Evolutionary conservation across 2,113 vertebrate species (phyloP).

Genomic region (Pipa parva): DNA sequence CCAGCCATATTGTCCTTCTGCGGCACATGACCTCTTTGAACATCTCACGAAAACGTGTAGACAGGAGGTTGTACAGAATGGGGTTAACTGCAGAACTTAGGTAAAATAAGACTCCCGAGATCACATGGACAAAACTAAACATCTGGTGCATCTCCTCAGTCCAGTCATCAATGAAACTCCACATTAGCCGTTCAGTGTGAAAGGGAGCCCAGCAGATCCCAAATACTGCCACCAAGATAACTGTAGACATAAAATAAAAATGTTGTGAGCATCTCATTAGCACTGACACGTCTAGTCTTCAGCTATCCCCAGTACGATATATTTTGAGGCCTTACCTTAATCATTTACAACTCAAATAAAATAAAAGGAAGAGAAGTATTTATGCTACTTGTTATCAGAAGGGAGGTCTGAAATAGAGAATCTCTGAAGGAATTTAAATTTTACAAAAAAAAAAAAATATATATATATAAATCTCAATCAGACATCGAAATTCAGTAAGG

Average conservation of each 20-base stretch:
- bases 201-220: constrained; percentile 94
- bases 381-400: too few relatives aligned
- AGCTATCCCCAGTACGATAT: too few relatives aligned
- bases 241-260: constrained; percentile 53
- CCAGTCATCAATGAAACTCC: constrained; percentile 80
- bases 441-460: too few relatives aligned
- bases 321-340: too few relatives aligned
- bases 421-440: too few relatives aligned
- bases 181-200: constrained; percentile 86
- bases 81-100: constrained; percentile 85
- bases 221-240: constrained; percentile 85
- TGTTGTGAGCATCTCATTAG: background rate
- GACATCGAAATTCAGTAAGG: too few relatives aligned
- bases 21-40: constrained; percentile 83
- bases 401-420: too few relatives aligned
- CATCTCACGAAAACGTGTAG: constrained; percentile 86
- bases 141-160: constrained; percentile 63
- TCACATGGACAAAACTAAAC: constrained; percentile 76
- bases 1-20: background rate
- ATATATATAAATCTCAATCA: too few relatives aligned
- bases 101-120: constrained; percentile 89
- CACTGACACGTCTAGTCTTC: too few relatives aligned
- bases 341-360: too few relatives aligned
- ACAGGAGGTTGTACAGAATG: constrained; percentile 92
- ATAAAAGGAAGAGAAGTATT: too few relatives aligned